These are phyloP conservation scores for Ectropis crepuscularia DNA, from an alignment of 2,888 invertebrate species.

Conservation along the genomic window DNA sequence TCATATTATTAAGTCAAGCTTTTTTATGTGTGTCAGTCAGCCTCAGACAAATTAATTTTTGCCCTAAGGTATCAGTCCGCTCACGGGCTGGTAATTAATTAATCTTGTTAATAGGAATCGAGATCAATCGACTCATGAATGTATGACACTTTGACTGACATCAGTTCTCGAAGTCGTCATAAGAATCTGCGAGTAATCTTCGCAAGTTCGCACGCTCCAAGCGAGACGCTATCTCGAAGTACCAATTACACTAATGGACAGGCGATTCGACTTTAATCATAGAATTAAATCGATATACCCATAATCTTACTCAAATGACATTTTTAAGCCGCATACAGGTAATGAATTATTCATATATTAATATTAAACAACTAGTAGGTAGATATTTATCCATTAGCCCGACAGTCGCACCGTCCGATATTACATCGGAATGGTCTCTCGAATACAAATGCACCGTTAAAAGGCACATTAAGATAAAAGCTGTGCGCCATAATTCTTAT, in stretches of 20 bases:
- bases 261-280: constrained; percentile 51
- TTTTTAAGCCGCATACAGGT: constrained; percentile 49
- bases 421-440: constrained; percentile 75
- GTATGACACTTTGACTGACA: too few relatives aligned
- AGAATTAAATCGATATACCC: constrained; percentile 55
- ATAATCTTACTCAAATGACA: constrained; percentile 54
- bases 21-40: too few relatives aligned
- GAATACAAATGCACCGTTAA: constrained; percentile 77
- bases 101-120: too few relatives aligned
- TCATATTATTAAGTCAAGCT: too few relatives aligned
- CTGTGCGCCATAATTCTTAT: constrained; percentile 77
- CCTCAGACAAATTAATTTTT: too few relatives aligned
- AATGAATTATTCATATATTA: constrained; percentile 72
- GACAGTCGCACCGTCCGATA: constrained; percentile 69
- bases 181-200: too few relatives aligned
- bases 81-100: too few relatives aligned
- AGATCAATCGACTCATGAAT: too few relatives aligned
- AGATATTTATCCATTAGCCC: constrained; percentile 78
- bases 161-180: too few relatives aligned
- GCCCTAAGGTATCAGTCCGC: too few relatives aligned
- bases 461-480: constrained; percentile 82
- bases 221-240: constrained; percentile 36
- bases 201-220: neutral
- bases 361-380: constrained; percentile 68
- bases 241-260: constrained; percentile 62